Conservation (phyloP, 2,888 invertebrate species). For the Norana najaformis region DNA sequence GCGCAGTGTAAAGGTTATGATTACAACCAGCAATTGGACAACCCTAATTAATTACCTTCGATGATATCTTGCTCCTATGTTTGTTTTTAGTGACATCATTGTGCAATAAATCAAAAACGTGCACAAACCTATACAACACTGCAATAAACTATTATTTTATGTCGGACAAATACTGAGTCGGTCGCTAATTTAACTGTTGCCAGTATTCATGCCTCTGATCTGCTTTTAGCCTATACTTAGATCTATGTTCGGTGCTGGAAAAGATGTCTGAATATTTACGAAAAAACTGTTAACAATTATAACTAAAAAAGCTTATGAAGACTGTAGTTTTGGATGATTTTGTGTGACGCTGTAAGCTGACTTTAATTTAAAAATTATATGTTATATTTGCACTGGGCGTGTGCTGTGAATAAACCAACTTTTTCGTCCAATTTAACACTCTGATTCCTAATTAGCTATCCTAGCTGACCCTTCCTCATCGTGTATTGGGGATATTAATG, state of each 20-base stretch:
- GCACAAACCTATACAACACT: no score
- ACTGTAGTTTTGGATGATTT: background rate
- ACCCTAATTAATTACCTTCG: no score
- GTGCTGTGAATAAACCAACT: background rate
- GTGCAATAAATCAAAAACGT: no score
- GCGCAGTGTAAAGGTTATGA: no score
- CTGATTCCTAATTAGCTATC: background rate
- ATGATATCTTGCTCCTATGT: no score
- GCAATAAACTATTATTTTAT: no score
- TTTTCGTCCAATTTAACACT: background rate
- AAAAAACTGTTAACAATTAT: background rate
- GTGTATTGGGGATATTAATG: background rate
- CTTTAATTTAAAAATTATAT: background rate
- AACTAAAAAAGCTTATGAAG: background rate
- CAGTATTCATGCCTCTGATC: background rate
- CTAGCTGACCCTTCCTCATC: background rate
- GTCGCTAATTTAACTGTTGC: no score
- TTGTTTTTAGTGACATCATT: no score
- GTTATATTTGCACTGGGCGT: background rate
- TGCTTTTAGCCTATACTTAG: background rate
- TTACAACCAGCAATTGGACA: no score
- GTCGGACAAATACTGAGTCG: no score
- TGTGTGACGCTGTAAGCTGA: constrained; percentile 1
- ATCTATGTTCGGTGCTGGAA: background rate
- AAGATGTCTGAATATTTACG: constrained; percentile 5